A percentile compares a stretch with the other conserved stretches of the same genome.
Conservation (phyloP, 2,113 vertebrate species). For the Siniperca knerii region DNA sequence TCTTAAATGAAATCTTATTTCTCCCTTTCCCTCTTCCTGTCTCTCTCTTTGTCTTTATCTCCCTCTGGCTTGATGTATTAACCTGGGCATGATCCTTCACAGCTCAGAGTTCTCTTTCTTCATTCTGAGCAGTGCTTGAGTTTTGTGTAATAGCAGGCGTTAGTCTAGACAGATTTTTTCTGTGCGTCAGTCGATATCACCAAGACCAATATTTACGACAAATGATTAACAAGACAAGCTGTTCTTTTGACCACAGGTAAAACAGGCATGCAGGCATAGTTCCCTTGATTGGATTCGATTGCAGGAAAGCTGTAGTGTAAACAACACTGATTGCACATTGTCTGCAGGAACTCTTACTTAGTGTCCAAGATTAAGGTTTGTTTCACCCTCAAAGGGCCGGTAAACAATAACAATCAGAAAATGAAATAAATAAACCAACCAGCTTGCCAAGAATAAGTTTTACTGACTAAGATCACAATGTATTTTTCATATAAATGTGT, state of each 20-base stretch:
- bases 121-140: constrained; percentile 31
- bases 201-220: constrained; percentile 52
- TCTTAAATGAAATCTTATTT: constrained; percentile 74
- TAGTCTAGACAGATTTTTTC: constrained; percentile 22
- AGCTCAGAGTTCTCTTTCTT: constrained; percentile 36
- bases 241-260: constrained; percentile 60
- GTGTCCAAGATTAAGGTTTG: constrained; percentile 53
- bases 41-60: constrained; percentile 73
- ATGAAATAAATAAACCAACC: constrained; percentile 44
- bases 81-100: constrained; percentile 65
- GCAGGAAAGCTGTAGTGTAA: constrained; percentile 68
- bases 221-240: constrained; percentile 64
- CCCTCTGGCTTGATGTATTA: constrained; percentile 61
- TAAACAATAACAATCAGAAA: constrained; percentile 54
- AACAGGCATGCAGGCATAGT: constrained; percentile 41
- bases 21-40: constrained; percentile 56
- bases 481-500: constrained; percentile 6
- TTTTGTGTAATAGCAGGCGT: constrained; percentile 32
- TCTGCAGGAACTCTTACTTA: constrained; percentile 64
- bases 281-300: constrained; percentile 76
- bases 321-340: constrained; percentile 78
- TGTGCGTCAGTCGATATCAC: constrained; percentile 27
- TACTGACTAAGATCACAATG: background rate
- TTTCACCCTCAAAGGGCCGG: constrained; percentile 28
- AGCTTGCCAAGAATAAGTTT: background rate